These are phyloP conservation scores for Siniperca knerii DNA, from an alignment of 2,113 vertebrate species.

Conservation along the genomic window DNA sequence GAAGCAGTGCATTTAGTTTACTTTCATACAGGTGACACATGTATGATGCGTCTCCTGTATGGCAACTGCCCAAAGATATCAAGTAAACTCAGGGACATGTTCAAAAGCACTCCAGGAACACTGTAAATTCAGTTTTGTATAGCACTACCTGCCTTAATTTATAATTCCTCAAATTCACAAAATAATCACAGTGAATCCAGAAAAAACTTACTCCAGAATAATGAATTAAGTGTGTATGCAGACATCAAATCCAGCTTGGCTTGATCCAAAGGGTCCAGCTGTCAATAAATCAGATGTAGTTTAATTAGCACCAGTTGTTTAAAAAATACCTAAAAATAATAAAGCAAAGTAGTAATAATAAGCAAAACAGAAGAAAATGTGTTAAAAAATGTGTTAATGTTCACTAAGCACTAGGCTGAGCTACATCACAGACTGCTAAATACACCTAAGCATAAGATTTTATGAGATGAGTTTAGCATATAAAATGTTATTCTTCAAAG, in stretches of 20 bases:
- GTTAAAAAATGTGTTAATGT: not conserved
- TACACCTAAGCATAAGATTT: not conserved
- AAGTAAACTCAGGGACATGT: not conserved
- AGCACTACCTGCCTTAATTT: not conserved
- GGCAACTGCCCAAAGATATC: not conserved
- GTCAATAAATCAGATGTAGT: conserved; percentile 21
- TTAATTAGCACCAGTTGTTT: not conserved
- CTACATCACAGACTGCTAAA: not conserved
- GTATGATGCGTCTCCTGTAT: not conserved
- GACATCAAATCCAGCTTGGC: conserved; percentile 97
- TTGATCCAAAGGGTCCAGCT: conserved; percentile 96
- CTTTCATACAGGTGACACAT: not conserved
- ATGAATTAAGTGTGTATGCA: conserved; percentile 93
- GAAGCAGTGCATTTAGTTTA: not conserved
- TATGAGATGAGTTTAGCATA: not conserved
- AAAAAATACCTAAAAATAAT: too few relatives aligned
- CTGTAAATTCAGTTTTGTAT: not conserved
- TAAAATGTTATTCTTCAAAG: not conserved
- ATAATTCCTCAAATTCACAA: not conserved
- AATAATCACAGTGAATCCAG: not conserved
- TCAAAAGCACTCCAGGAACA: not conserved
- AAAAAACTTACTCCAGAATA: conserved; percentile 95
- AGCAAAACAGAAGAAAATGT: not conserved
- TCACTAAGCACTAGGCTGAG: not conserved
- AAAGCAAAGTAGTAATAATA: too few relatives aligned